Evolutionary conservation across 2,888 invertebrate species (phyloP).

Genomic region (Cerastis leucographa): DNA sequence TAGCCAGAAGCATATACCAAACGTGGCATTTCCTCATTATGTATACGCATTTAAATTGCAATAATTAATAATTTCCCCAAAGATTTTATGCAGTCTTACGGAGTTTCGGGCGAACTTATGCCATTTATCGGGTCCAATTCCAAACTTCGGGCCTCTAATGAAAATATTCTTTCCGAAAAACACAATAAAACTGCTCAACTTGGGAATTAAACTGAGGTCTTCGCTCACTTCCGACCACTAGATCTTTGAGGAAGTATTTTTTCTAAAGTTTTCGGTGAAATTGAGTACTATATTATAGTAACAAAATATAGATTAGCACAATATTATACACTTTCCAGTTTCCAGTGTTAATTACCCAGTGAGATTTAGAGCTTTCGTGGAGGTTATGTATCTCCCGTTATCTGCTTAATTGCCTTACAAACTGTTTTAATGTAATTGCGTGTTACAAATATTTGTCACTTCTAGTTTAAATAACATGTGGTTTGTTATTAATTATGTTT

Average conservation of each 20-base stretch:
- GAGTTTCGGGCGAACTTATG: slow-evolving; percentile 1
- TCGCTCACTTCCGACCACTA: neutral
- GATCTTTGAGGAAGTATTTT: slow-evolving; percentile 7
- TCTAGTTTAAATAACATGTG: slow-evolving; percentile 37
- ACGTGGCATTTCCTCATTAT: slow-evolving; percentile 24
- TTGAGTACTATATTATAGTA: slow-evolving; percentile 36
- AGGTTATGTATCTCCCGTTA: slow-evolving; percentile 74
- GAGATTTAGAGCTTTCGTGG: slow-evolving; percentile 74
- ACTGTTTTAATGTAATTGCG: slow-evolving; percentile 57
- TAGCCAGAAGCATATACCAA: slow-evolving; percentile 15
- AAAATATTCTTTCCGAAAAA: slow-evolving; percentile 17
- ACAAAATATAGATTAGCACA: slow-evolving; percentile 29
- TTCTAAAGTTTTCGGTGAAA: slow-evolving; percentile 8
- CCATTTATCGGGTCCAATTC: slow-evolving; percentile 23
- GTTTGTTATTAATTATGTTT: slow-evolving; percentile 15
- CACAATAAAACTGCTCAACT: slow-evolving; percentile 3
- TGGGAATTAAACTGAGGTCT: slow-evolving; percentile 8
- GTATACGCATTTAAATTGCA: slow-evolving; percentile 16
- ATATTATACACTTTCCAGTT: slow-evolving; percentile 57
- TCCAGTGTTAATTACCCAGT: slow-evolving; percentile 73
- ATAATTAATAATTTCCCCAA: slow-evolving; percentile 7
- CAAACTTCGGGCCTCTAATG: slow-evolving; percentile 20
- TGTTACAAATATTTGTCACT: slow-evolving; percentile 56
- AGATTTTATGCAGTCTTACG: neutral
- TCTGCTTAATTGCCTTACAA: slow-evolving; percentile 68